These are phyloP conservation scores for Pseudoatta argentina DNA, from an alignment of 1,140 invertebrate species.

Conservation along the genomic window DNA sequence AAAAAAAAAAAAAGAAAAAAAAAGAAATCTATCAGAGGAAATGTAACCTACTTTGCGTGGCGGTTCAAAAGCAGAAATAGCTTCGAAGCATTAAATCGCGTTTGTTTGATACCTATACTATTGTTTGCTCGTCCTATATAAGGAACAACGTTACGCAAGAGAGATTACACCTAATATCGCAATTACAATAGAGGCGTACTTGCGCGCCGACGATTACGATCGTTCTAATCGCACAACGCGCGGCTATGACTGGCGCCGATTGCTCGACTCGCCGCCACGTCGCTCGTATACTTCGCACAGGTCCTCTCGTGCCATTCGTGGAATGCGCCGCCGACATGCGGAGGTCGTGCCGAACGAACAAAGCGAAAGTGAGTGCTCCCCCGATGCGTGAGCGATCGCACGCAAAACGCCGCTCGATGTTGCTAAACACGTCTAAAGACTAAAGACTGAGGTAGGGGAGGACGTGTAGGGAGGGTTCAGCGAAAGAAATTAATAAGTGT, in stretches of 20 bases:
- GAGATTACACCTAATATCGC: slow-evolving; percentile 55
- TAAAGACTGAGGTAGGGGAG: background rate
- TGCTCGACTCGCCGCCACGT: slow-evolving; percentile 53
- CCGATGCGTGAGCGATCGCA: slow-evolving; percentile 63
- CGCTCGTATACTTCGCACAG: slow-evolving; percentile 43
- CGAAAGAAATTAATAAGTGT: background rate
- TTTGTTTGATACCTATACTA: slow-evolving; percentile 11
- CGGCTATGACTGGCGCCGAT: slow-evolving; percentile 50
- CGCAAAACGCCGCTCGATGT: slow-evolving; percentile 47
- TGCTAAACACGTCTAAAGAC: slow-evolving; percentile 29
- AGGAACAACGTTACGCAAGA: slow-evolving; percentile 37
- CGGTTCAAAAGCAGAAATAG: background rate
- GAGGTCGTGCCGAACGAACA: slow-evolving; percentile 74
- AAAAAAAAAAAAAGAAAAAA: background rate
- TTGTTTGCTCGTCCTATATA: slow-evolving; percentile 58
- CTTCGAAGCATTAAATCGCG: slow-evolving; percentile 10
- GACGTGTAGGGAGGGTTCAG: background rate
- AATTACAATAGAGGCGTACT: slow-evolving; percentile 53
- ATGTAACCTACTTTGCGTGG: background rate
- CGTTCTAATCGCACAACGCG: slow-evolving; percentile 28
- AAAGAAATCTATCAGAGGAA: background rate
- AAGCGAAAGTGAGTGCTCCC: slow-evolving; percentile 78
- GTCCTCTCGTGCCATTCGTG: slow-evolving; percentile 73
- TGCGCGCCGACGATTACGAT: slow-evolving; percentile 51
- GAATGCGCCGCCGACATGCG: slow-evolving; percentile 70